Conservation (phyloP, 2,113 vertebrate species). For the Hemichromis elongatus region DNA sequence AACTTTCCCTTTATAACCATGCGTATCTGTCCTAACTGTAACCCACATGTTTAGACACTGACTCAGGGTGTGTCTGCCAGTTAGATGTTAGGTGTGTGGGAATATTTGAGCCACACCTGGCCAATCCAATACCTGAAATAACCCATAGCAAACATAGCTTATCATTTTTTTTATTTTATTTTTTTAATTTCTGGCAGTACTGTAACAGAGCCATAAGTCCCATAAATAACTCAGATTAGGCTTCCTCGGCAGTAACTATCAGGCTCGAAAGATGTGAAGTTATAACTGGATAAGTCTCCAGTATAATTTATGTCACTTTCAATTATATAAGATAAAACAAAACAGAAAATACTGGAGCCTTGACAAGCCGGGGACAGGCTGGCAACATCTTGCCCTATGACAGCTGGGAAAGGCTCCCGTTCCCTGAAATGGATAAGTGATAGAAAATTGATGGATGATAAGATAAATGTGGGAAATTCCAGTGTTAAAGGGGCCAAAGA, state of each 20-base stretch:
- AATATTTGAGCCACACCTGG: background rate
- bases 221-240: too few relatives aligned
- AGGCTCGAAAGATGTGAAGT: background rate
- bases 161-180: too few relatives aligned
- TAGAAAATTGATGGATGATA: background rate
- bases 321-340: background rate
- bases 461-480: background rate
- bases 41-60: background rate
- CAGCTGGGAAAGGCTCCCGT: background rate
- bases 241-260: too few relatives aligned
- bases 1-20: background rate
- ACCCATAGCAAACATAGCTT: background rate
- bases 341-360: background rate
- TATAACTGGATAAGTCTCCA: background rate
- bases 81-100: background rate
- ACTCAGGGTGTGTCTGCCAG: background rate
- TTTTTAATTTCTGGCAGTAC: background rate
- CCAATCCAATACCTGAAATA: background rate
- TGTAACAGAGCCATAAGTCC: background rate
- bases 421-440: background rate
- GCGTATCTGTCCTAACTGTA: background rate
- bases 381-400: background rate
- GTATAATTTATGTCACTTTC: background rate
- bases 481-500: background rate
- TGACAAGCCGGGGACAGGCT: background rate